Evolutionary conservation across 2,888 invertebrate species (phyloP).

Genomic region (Phasia obesa): DNA sequence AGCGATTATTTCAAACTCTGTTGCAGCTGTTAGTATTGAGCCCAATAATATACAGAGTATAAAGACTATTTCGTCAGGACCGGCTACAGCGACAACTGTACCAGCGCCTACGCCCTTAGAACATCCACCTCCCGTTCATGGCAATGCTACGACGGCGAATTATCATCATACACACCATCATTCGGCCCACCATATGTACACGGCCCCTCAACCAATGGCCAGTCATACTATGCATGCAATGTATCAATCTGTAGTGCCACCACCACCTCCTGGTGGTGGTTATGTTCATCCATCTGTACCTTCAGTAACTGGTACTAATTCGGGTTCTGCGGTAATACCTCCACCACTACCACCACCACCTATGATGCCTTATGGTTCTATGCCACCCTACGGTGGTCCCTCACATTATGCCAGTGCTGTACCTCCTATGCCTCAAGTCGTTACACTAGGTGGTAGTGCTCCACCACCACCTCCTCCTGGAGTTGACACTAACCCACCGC

Average conservation of each 20-base stretch:
- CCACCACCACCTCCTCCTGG: slow-evolving; percentile 67
- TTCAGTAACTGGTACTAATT: slow-evolving; percentile 58
- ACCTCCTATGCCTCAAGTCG: slow-evolving; percentile 61
- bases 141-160: slow-evolving; percentile 48
- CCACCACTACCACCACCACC: slow-evolving; percentile 65
- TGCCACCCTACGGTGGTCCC: slow-evolving; percentile 46
- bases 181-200: slow-evolving; percentile 68
- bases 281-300: slow-evolving; percentile 72
- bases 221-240: slow-evolving; percentile 73
- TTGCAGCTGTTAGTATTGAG: slow-evolving; percentile 66
- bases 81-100: slow-evolving; percentile 74
- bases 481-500: slow-evolving; percentile 36
- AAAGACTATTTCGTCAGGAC: slow-evolving; percentile 75
- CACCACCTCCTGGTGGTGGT: slow-evolving; percentile 74
- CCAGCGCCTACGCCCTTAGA: slow-evolving; percentile 66
- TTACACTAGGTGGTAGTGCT: slow-evolving; percentile 35
- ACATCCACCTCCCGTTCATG: slow-evolving; percentile 68
- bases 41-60: slow-evolving; percentile 78
- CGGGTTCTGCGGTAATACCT: slow-evolving; percentile 57
- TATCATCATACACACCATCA: slow-evolving; percentile 69
- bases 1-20: slow-evolving; percentile 51
- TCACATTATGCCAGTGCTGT: slow-evolving; percentile 58
- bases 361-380: slow-evolving; percentile 50
- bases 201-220: slow-evolving; percentile 69
- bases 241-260: slow-evolving; percentile 82